Conservation (phyloP, 2,888 invertebrate genomes). For the Acholoe squamosa region DNA sequence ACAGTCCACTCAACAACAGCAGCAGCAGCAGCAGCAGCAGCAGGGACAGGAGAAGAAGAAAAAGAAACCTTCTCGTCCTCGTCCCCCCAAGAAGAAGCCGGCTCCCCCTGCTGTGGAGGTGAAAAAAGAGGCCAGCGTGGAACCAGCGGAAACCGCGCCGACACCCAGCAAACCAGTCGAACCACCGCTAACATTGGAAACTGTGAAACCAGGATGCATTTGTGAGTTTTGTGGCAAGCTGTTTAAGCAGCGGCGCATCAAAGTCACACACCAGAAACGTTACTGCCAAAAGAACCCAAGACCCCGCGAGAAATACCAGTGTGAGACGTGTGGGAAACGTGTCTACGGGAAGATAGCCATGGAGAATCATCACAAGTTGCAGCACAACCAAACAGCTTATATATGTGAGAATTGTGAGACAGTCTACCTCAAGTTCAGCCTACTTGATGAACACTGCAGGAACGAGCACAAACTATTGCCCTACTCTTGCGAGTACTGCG, state of each 20-base stretch:
- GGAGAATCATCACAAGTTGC: constrained; percentile 56
- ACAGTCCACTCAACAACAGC: constrained; percentile 45
- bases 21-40: constrained; percentile 17
- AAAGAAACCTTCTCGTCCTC: constrained; percentile 31
- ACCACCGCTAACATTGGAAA: constrained; percentile 39
- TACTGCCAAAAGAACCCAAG: constrained; percentile 53
- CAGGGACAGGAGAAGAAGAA: constrained; percentile 34
- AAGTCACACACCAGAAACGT: constrained; percentile 56
- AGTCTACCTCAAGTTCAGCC: constrained; percentile 30
- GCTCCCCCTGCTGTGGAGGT: background rate
- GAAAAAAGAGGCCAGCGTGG: background rate
- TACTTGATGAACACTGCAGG: constrained; percentile 44
- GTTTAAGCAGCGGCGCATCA: constrained; percentile 54
- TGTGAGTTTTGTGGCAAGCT: constrained; percentile 61
- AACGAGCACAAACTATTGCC: constrained; percentile 52
- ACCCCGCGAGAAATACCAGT: constrained; percentile 56
- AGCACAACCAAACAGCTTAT: constrained; percentile 53
- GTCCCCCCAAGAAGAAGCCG: constrained; percentile 13
- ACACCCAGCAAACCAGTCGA: background rate
- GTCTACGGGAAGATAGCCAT: constrained; percentile 51
- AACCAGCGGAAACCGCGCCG: background rate
- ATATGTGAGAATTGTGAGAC: constrained; percentile 57
- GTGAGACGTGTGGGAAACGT: constrained; percentile 41
- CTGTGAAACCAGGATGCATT: constrained; percentile 52
- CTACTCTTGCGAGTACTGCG: constrained; percentile 53